Evolutionary conservation across 2,797 vertebrate genomes (phyloP), one percentile per base, ranked within the genome.

Genomic region (Notamacropus eugenii): DNA sequence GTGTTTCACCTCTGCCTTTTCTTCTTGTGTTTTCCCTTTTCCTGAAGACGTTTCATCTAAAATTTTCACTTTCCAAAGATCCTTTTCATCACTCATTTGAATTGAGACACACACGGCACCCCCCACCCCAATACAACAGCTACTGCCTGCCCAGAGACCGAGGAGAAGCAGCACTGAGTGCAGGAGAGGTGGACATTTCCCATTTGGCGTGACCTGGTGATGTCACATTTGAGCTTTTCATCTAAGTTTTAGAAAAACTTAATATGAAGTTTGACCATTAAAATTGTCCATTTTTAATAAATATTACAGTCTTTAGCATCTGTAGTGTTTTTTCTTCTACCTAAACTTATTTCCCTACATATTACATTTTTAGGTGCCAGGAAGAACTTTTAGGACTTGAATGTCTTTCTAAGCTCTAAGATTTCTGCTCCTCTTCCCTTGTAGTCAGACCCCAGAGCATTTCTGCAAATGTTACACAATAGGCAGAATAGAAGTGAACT

Each of bases 1-100:
- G 90, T 99, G 99, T 97, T 99, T 99, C 92, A 98, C 98, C 91
- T 99, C 99, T 82, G 99, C 99, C 98, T 99, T 99, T 98, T 99
- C 99, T 96, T 99, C 99, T 98, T 99, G 99, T 98, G 99, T 99
- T 98, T 99, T 99, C 98, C 99, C 98, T 99, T 99, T 98, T 99
- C 99, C 97, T 99, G 99, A 92, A 99, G 99, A n/a, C 98, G 99
- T 99, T 98, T 99, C 99, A 99, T 99, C 99, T 99, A 99, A 99
- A 96, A 99, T 99, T 99, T 99, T 99, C 98, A 99, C 99, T 98
- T 99, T 99, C 99, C 99, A 99, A 98, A 99, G 99, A 98, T 99
- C 99, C 99, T 99, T 99, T 99, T 22, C 99, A 99, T 99, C 99
- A 99, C 99, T 99, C 99, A 99, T 99, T 99, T 98, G 99, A 99